These are phyloP conservation scores for Dolichotis patagonum DNA, from an alignment of 2,113 vertebrate genomes.

Conservation along the genomic window DNA sequence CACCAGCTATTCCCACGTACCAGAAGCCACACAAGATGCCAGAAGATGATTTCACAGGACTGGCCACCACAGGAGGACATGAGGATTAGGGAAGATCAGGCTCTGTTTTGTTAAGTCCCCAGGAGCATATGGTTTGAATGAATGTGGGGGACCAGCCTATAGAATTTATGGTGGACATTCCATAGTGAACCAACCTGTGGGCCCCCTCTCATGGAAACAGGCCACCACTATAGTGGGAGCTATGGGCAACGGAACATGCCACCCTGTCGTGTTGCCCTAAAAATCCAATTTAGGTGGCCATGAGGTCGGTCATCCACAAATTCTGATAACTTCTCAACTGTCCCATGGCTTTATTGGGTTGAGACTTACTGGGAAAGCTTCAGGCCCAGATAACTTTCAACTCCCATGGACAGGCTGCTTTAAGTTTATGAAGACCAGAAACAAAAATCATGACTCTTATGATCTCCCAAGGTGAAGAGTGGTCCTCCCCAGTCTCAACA, in stretches of 20 bases:
- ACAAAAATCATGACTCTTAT: background rate
- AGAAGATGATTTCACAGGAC: background rate
- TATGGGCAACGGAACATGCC: background rate
- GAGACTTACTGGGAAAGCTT: background rate
- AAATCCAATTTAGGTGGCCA: background rate
- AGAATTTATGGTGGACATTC: background rate
- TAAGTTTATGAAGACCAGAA: background rate
- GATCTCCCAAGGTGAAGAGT: background rate
- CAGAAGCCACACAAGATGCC: background rate
- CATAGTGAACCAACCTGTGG: background rate
- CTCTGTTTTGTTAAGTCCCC: background rate
- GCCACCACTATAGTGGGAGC: background rate
- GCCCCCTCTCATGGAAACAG: background rate
- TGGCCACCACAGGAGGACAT: background rate
- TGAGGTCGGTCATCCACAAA: background rate
- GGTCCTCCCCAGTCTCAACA: background rate
- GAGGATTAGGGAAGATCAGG: background rate
- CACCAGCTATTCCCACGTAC: background rate
- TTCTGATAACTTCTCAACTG: background rate
- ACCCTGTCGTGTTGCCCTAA: background rate
- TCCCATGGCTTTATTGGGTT: background rate
- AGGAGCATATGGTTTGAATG: background rate
- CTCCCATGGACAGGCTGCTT: background rate
- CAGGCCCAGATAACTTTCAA: background rate
- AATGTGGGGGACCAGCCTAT: background rate